Evolutionary conservation across 2,888 invertebrate species (phyloP), one percentile per base, ranked within the genome.

Genomic region (Alloplasta piceator): DNA sequence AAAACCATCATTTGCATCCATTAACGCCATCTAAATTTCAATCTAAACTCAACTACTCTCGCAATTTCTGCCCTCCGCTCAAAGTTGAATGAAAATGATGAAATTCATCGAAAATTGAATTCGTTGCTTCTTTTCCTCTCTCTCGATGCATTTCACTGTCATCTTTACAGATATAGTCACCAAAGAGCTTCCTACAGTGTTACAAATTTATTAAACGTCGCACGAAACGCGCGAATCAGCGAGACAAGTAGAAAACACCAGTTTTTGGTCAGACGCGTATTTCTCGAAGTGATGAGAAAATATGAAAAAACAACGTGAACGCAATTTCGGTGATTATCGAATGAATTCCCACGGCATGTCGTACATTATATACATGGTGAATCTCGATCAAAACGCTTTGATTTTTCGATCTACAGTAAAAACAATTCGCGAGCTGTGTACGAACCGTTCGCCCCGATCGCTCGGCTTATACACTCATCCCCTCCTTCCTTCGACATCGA

Each of bases 401-500:
- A 9, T n/a, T 14, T 14, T 39, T 14, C n/a, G 50, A 46, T 71
- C 16, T 50, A 39, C 16, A 39, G 38, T n/a, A 5, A 39, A 71
- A 48, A 60, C 6, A 48, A 60, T 50, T 71, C 70, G 71, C 70
- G 70, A 48, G 10, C 6, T 58, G 39, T 43, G 9, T 36, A 70
- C 68, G 46, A 6, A 12, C 12, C 10, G 26, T 36, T 16, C 41
- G 6, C 41, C 43, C 58, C 60, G 48, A 75, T 80, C 72, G 26
- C 26, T 76, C 66, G 63, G 26, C 67, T 67, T 14, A 14, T 16
- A 61, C 73, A 77, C 72, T 80, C 80, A 72, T 73, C 55, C 71
- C 38, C 36, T 36, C 10, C 38, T 56, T 46, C 67, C n/a, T 36
- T 14, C 38, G 14, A 10, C 38, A 38, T 58, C 43, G 43, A 39